Base-by-base conservation (phyloP, 2,888 invertebrate genomes). In the Patella caerulea region DNA sequence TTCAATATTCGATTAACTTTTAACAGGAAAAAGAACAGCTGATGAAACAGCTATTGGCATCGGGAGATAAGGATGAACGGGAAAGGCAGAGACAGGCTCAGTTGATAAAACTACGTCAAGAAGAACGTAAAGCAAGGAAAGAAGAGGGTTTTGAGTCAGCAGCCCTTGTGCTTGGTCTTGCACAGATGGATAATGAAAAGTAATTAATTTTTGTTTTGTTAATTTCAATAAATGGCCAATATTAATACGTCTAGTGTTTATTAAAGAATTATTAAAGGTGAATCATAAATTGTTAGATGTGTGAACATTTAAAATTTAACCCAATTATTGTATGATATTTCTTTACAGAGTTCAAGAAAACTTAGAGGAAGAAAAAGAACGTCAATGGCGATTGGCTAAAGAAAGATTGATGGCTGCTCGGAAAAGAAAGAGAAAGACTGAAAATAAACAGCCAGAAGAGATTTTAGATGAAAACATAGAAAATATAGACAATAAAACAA, bases 81-180 rank as follows among this genome's bases (percentile, higher is more conserved):
- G 86, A 87, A 74, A 77, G 82, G 34, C 81, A 85, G 71, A 81
- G 87, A 72, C 88, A 88, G 80, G 75, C 83, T 14, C 80, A 85
- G 65, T 80, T 88, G 59, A 83, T 86, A 52, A 81, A 85, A 72
- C 80, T 89, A 29, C 84, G 82, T 24, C 81, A 87, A 56, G 87
- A 89, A 53, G 85, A 89, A 81, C 76, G 88, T 53, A 80, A 84
- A 70, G 84, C 87, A 3, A 78, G 85, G 45, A 79, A 85, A 74
- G 89, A 89, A 77, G 87, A 84, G 53, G 85, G 87, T 55, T 86
- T 88, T 81, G 85, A 87, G 34, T 82, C 88, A 14, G 88, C 88
- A 17, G 89, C 88, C 34, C 79, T 88, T 2, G 83, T 87, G 9
- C 81, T 88, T 17, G 86, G 85, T 0, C 80, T 86, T 69, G 86